Percentiles rank a stretch among this genome's conserved stretches.
These are phyloP conservation scores for Eulemur rubriventer DNA, from an alignment of 2,797 vertebrate species.

Conservation along the genomic window DNA sequence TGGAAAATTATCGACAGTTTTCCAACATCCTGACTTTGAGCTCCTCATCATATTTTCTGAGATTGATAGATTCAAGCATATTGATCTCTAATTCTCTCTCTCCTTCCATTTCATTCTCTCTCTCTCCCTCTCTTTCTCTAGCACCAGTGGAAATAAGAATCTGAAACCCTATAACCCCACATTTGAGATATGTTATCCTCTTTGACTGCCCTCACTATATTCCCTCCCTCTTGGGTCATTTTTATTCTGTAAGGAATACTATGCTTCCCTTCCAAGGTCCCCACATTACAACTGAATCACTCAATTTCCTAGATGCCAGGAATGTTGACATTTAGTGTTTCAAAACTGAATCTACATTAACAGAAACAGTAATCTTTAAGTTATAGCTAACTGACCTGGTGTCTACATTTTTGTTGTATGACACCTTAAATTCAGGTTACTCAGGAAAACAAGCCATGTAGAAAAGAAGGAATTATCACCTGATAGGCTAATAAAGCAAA, in stretches of 20 bases:
- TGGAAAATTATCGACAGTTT: neutral
- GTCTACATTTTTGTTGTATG: neutral
- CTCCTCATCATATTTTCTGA: neutral
- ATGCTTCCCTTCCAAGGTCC: fast-evolving
- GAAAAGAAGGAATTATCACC: neutral
- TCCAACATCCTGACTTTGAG: neutral
- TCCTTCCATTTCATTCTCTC: neutral
- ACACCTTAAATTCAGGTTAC: neutral
- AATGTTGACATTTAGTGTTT: neutral
- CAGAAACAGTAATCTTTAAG: neutral
- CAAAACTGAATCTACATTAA: neutral
- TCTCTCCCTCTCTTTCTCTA: neutral
- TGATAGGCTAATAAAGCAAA: neutral
- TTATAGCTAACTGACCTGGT: neutral
- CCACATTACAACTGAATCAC: neutral
- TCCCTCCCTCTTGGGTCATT: neutral
- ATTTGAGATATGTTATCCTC: neutral
- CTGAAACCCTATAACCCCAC: too few relatives aligned
- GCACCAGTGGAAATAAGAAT: neutral
- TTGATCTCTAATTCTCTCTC: too few relatives aligned
- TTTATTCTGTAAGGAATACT: neutral
- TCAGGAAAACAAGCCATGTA: neutral
- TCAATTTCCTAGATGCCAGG: neutral
- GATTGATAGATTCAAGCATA: too few relatives aligned
- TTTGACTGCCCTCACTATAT: neutral